Base-by-base conservation (phyloP, 2,113 vertebrate species). In the Leptobrachium leishanense region DNA sequence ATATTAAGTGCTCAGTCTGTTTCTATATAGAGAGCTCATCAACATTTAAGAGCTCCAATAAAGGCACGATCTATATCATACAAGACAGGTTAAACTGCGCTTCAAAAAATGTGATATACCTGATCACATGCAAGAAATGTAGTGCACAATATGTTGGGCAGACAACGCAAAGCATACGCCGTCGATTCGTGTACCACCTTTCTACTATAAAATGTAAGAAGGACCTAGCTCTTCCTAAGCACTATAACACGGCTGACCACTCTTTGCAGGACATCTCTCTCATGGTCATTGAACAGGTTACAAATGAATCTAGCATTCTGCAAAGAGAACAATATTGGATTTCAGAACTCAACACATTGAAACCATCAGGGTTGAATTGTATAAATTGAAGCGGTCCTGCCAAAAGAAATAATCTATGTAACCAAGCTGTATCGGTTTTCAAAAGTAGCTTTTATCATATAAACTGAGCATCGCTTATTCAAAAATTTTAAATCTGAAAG, bases 111-210 rank as follows among this genome's bases (percentile, higher is more conserved):
- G 73, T 66, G 0, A 75, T 75, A 42, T 75, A 75, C 20, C 59
- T 75, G 6, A 65, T 75, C 43, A 75, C 73, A 46, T 75, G 73
- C 42, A 75, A 75, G 20, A 65, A 46, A 65, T 75, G 73, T 39
- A 12, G 39, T 15, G 5, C 6, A 20, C 59, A 75, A 39, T 65
- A 75, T 20, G 59, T 75, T 39, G 73, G 59, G n/a, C 73, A 75
- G 43, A 75, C 73, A 5, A 46, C 6, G 0, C 9, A 66, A 2
- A 8, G 9, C 31, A 31, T 75, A 53, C 20, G 13, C 11, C 43
- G 31, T 6, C 39, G 73, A 15, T 75, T 75, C 46, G 11, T 15
- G 20, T 20, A 15, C 62, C 73, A 75, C 31, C 10, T 75, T 11
- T 75, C 73, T 20, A 53, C 20, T 40, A 75, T 75, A 75, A 66